These are phyloP conservation scores for Zoanthus gigantus DNA, from an alignment of 92 coral and sea anemone genomes.

Conservation along the genomic window DNA sequence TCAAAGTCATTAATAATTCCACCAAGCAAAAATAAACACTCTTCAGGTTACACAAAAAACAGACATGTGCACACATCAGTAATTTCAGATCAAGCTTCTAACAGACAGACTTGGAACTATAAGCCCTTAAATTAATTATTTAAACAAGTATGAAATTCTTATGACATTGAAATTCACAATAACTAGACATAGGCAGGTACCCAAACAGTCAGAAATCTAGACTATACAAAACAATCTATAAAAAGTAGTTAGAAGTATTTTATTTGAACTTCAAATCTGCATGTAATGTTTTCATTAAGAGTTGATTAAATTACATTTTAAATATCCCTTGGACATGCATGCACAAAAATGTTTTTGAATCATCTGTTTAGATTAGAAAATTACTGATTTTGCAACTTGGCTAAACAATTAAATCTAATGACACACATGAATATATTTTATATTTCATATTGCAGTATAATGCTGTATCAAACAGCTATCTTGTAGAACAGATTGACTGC, in stretches of 20 bases:
- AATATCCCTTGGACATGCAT: no score
- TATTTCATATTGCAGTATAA: neutral
- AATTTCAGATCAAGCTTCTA: neutral
- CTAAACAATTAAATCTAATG: no score
- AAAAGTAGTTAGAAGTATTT: neutral
- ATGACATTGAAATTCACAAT: neutral
- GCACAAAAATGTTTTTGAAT: no score
- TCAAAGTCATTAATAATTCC: neutral
- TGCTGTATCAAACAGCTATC: neutral
- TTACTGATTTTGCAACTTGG: no score
- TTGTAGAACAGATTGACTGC: neutral
- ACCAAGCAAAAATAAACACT: constrained; percentile 18
- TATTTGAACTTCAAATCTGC: no score
- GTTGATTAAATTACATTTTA: no score
- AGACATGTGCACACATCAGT: neutral
- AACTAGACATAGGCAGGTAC: neutral
- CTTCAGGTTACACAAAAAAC: constrained; percentile 13
- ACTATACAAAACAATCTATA: neutral
- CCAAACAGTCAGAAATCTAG: neutral
- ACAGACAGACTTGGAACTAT: neutral
- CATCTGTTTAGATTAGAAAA: no score
- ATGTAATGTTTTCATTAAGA: no score
- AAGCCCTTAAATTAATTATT: neutral
- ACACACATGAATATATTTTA: no score
- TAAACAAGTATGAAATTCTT: neutral